Percentiles rank a stretch among this genome's conserved stretches.
Evolutionary conservation across 2,113 vertebrate genomes (phyloP).

Genomic region (Erythrolamprus reginae): DNA sequence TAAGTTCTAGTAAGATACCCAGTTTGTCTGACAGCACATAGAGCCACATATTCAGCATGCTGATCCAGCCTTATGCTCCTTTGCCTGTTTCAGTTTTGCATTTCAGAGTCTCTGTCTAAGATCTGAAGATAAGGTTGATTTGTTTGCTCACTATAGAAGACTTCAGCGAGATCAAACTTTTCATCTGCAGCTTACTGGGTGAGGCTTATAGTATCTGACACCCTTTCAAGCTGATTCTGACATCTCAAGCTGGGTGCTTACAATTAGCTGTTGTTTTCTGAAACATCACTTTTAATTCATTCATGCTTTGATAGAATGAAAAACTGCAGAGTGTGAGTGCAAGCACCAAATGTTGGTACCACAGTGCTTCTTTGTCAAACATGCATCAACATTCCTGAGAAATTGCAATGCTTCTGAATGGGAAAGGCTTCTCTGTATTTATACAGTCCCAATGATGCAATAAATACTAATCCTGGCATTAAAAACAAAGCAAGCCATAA

Average conservation of each 20-base stretch:
- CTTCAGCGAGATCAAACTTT: slow-evolving; percentile 19
- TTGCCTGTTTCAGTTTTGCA: neutral
- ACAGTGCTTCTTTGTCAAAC: neutral
- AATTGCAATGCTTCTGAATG: neutral
- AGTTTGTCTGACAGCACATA: neutral
- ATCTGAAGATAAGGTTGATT: slow-evolving; percentile 7
- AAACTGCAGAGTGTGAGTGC: slow-evolving; percentile 1
- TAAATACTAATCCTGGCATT: slow-evolving; percentile 13
- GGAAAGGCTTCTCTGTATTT: neutral
- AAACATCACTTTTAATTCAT: slow-evolving; percentile 28
- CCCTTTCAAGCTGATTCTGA: slow-evolving; percentile 6
- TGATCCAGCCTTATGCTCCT: neutral
- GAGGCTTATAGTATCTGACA: slow-evolving; percentile 8
- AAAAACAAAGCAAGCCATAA: slow-evolving; percentile 13
- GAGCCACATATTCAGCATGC: neutral
- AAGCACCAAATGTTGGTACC: neutral
- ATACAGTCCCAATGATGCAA: neutral
- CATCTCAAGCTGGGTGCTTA: slow-evolving; percentile 10
- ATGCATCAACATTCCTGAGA: neutral
- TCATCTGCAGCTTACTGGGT: slow-evolving; percentile 7
- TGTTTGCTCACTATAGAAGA: slow-evolving; percentile 3
- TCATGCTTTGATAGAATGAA: slow-evolving; percentile 20
- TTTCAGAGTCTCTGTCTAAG: neutral
- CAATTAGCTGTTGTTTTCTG: slow-evolving; percentile 21
- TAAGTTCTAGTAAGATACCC: neutral